Evolutionary conservation across 2,113 vertebrate species (phyloP), one percentile per base, ranked within the genome.

Genomic region (Fukomys damarensis): DNA sequence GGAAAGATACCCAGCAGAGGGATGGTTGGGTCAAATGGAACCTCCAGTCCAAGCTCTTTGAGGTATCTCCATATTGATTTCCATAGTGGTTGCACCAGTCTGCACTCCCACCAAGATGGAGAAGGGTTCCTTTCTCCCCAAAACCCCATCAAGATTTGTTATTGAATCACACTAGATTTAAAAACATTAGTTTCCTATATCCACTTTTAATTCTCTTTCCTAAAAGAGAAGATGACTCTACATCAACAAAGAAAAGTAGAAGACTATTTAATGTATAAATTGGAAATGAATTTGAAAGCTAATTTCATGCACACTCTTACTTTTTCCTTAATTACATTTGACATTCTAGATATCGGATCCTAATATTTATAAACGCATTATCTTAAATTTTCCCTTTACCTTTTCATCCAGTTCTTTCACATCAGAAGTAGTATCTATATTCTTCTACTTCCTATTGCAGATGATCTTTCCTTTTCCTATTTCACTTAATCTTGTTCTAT

Each of bases 161-260:
- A n/a, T n/a, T n/a, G n/a, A n/a, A 65, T 2, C 20, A 38, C 4
- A 11, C 2, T 6, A 0, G 11, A n/a, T 85, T 43, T 43, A n/a
- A n/a, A 32, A 63, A 84, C 8, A 72, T n/a, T 2, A 43, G 56
- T 56, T 84, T 58, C 13, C 10, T 28, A 16, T 11, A 19, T 65
- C 1, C 8, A 10, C 38, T 63, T n/a, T 70, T 19, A 16, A 28
- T 30, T 68, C 28, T 22, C 4, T 79, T 94, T 61, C 16, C n/a
- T 58, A 1, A 61, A 68, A 49, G 5, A 63, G 32, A 83, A n/a
- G n/a, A 13, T 17, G 22, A 38, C 11, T 32, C 61, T 17, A 52
- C 16, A 35, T 7, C 35, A 41, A 16, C 22, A 87, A 26, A 93
- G n/a, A 95, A 86, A 1, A 74, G 30, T 12, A 38, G 7, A 10